Base-by-base conservation (phyloP, 2,113 vertebrate genomes). In the Phalacrocorax brasilianus region DNA sequence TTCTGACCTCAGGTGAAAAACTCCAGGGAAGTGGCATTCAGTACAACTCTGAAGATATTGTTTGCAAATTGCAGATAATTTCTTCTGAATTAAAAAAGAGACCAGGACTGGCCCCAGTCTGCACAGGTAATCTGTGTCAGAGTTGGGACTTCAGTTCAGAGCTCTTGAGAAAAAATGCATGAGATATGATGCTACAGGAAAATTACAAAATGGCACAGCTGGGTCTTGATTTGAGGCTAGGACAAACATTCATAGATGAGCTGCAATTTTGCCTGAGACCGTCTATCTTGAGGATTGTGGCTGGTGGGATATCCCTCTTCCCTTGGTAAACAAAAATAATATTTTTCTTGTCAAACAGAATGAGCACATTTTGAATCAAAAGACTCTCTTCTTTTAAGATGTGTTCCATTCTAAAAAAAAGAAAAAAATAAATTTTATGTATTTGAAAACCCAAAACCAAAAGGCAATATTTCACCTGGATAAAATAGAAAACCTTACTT, bases 301-400 rank as follows among this genome's bases (percentile, higher is more conserved):
- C 50, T 81, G 83, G 44, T 72, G 92, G 26, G 35, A 56, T 78
- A 35, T 78, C 30, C 61, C 27, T 90, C 28, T 76, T 72, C 55
- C 58, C 22, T 68, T 27, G 49, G 67, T 45, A 75, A 78, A 47
- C 1, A 6, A 67, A 93, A 90, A 40, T 27, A 72, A 27, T 71
- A 33, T 66, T 90, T 83, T 94, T 85, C 63, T 80, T 76, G 30
- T 77, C 26, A 88, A 79, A 89, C 21, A 59, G 49, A 84, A 53
- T 47, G 7, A 55, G 22, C 53, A 32, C 1, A 3, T 59, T 88
- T 90, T 80, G 6, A 85, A 59, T 50, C 6, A 81, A 58, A 61
- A 40, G 6, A 49, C 4, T 27, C 72, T 72, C 4, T 42, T 47
- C 52, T 58, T 82, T 24, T 28, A 1, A 86, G 32, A 67, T 5